These are phyloP conservation scores for Microvelia longipes DNA, from an alignment of 1,140 invertebrate genomes.

Conservation along the genomic window DNA sequence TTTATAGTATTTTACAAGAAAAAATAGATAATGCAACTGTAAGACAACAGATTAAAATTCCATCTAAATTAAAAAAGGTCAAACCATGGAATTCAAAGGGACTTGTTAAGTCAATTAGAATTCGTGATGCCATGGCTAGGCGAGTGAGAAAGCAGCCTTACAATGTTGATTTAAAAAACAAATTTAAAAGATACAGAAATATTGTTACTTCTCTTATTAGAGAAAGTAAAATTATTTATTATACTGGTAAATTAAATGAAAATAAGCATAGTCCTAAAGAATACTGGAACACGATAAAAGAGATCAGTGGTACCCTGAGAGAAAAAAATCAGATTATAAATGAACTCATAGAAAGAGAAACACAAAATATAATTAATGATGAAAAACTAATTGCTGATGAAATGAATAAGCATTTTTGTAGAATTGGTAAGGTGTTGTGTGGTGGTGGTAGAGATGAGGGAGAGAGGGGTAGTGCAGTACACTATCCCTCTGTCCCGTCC, in stretches of 20 bases:
- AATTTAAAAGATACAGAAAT: not conserved
- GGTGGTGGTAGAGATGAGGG: not conserved
- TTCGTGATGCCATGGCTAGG: not conserved
- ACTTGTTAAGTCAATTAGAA: not conserved
- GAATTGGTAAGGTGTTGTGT: not conserved
- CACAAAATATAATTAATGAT: not conserved
- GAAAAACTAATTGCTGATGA: not conserved
- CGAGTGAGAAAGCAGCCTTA: not conserved
- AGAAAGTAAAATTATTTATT: not conserved
- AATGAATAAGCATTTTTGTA: not conserved
- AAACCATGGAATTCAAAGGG: not conserved
- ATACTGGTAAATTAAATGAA: not conserved
- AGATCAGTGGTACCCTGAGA: not conserved
- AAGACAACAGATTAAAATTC: not conserved
- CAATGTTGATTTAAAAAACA: not conserved
- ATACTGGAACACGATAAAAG: not conserved
- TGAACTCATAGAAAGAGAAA: not conserved
- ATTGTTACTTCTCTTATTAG: not conserved
- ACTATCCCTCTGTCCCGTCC: not conserved
- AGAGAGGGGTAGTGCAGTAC: not conserved
- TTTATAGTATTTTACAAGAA: not conserved
- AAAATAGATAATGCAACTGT: not conserved
- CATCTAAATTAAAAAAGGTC: not conserved
- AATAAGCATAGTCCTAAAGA: not conserved
- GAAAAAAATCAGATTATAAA: not conserved